Conservation (phyloP, 2,113 vertebrate species). For the Mormyrus iriodes region DNA sequence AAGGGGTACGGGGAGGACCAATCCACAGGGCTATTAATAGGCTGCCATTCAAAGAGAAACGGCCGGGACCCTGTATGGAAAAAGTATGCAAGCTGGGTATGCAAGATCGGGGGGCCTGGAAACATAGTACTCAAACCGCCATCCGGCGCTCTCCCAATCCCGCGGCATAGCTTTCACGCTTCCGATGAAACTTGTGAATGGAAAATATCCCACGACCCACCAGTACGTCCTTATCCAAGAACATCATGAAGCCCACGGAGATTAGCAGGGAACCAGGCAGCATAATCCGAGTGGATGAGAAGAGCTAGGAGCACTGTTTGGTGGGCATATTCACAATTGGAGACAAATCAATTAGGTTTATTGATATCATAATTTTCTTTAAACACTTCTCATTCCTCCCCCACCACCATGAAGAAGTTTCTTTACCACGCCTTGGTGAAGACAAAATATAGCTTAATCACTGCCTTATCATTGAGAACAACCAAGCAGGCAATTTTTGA, state of each 20-base stretch:
- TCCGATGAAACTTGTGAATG: constrained; percentile 30
- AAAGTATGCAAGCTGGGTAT: constrained; percentile 21
- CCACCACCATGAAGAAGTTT: background rate
- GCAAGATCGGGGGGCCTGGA: constrained; percentile 9
- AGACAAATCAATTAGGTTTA: background rate
- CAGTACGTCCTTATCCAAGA: constrained; percentile 40
- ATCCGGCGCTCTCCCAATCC: constrained; percentile 17
- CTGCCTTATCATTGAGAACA: background rate
- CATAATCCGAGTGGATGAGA: background rate
- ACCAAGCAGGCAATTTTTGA: background rate
- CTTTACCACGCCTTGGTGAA: background rate
- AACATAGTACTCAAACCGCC: background rate
- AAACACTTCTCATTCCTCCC: background rate
- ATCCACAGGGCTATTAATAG: constrained; percentile 28
- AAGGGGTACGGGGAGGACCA: constrained; percentile 10
- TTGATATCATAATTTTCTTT: background rate
- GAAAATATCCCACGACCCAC: constrained; percentile 23
- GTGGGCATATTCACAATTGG: background rate
- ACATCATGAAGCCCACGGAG: constrained; percentile 31
- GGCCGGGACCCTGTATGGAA: constrained; percentile 31
- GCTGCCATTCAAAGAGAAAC: constrained; percentile 36
- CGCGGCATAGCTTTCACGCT: constrained; percentile 14
- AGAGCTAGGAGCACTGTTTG: background rate
- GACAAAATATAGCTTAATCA: background rate
- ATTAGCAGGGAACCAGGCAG: background rate